These are phyloP conservation scores for Hydrocynus forskahlii DNA, from an alignment of 2,797 vertebrate species.

Conservation along the genomic window DNA sequence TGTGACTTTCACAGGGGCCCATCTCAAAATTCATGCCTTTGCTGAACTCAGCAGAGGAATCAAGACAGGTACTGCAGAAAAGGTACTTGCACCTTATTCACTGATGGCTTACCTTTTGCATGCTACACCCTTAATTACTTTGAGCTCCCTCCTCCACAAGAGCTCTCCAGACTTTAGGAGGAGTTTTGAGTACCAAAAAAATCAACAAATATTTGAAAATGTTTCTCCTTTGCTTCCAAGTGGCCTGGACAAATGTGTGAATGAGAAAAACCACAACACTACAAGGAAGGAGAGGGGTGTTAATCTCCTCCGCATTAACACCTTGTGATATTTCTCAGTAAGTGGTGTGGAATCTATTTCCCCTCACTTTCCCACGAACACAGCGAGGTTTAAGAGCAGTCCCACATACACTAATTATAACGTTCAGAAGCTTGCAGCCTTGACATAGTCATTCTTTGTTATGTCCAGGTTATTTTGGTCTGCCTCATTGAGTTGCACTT, in stretches of 20 bases:
- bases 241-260: background rate
- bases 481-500: background rate
- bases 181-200: background rate
- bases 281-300: conserved; percentile 38
- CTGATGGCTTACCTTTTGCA: background rate
- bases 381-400: background rate
- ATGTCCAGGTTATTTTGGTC: background rate
- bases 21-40: conserved; percentile 8
- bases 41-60: conserved; percentile 8
- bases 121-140: background rate
- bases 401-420: background rate
- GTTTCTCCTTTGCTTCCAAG: background rate
- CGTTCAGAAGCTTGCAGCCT: background rate
- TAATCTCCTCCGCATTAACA: conserved; percentile 12
- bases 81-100: background rate
- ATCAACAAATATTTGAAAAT: background rate
- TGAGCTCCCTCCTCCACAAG: background rate
- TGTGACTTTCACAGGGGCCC: conserved; percentile 16
- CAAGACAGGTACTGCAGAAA: background rate
- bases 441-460: background rate
- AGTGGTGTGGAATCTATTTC: background rate
- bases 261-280: conserved; percentile 20
- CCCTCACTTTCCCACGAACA: background rate
- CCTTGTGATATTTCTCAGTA: background rate
- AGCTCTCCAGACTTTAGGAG: background rate